Conservation (phyloP, 2,888 invertebrate species). For the Strigamia crassipes region DNA sequence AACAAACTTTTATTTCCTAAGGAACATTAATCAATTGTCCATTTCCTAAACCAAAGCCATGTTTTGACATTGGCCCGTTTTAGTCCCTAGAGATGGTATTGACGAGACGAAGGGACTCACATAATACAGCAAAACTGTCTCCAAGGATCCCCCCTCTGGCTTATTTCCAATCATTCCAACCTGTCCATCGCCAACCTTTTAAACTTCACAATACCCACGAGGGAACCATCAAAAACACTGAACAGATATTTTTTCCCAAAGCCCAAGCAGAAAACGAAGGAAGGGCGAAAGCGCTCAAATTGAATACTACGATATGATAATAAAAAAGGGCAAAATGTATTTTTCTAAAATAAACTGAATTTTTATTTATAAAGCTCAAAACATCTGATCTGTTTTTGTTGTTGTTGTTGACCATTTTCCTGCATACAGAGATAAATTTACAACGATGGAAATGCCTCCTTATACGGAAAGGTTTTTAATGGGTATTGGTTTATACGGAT, state of each 20-base stretch:
- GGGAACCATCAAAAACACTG: constrained; percentile 37
- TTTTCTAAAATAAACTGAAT: not conserved
- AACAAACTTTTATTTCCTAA: not conserved
- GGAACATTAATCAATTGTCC: constrained; percentile 7
- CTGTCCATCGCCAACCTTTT: constrained; percentile 29
- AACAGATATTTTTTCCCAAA: not conserved
- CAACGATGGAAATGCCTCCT: not conserved
- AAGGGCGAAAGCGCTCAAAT: not conserved
- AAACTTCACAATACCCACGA: constrained; percentile 1
- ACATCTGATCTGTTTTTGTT: not conserved
- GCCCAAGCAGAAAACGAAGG: not conserved
- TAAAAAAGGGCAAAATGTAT: not conserved
- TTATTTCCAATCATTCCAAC: constrained; percentile 38
- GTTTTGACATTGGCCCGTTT: constrained; percentile 18
- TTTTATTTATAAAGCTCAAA: not conserved
- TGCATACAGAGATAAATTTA: not conserved
- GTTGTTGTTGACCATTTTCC: not conserved
- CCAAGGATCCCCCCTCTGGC: constrained; percentile 11
- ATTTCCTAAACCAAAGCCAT: constrained; percentile 8
- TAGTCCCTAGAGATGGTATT: not conserved
- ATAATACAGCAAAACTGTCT: constrained; percentile 34
- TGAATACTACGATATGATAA: constrained; percentile 28
- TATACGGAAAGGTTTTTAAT: not conserved
- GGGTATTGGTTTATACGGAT: not conserved
- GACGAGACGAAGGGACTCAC: not conserved